These are phyloP conservation scores for Agrilus mali DNA, from an alignment of 2,888 invertebrate species.

Conservation along the genomic window DNA sequence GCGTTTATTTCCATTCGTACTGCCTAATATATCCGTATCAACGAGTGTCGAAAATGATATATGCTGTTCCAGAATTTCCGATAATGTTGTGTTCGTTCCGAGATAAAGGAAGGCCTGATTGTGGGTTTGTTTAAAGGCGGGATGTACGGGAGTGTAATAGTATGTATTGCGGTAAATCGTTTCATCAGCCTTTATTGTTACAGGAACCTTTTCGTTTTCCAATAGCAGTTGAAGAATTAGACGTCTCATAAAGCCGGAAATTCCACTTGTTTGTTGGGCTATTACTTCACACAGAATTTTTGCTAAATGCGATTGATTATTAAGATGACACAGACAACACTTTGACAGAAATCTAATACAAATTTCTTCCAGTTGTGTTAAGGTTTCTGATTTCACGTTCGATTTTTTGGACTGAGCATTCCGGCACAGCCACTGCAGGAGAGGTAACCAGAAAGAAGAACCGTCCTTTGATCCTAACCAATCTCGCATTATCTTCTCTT, in stretches of 20 bases:
- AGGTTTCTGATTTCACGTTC: constrained; percentile 26
- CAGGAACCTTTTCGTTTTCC: constrained; percentile 72
- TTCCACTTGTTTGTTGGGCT: constrained; percentile 49
- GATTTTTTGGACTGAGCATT: constrained; percentile 22
- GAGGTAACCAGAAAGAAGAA: constrained; percentile 73
- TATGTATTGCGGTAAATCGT: constrained; percentile 30
- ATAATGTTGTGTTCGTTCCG: constrained; percentile 63
- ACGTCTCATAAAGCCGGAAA: constrained; percentile 80
- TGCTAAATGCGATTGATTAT: constrained; percentile 74
- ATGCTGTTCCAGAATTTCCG: constrained; percentile 57
- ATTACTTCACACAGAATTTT: constrained; percentile 66
- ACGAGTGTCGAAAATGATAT: constrained; percentile 29
- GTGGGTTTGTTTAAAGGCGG: constrained; percentile 59
- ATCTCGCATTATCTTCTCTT: constrained; percentile 70
- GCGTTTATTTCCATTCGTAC: constrained; percentile 12
- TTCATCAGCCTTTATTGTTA: constrained; percentile 48
- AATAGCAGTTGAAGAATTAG: constrained; percentile 74
- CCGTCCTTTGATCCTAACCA: constrained; percentile 77
- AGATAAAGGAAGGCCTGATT: constrained; percentile 60
- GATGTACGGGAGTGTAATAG: constrained; percentile 41
- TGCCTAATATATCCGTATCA: constrained; percentile 10
- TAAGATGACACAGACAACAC: constrained; percentile 72
- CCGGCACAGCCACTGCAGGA: constrained; percentile 60
- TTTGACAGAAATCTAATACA: constrained; percentile 73
- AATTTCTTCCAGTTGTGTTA: constrained; percentile 54